Conservation (phyloP, 1,140 invertebrate species). For the honey bee (Apis mellifera) region DNA sequence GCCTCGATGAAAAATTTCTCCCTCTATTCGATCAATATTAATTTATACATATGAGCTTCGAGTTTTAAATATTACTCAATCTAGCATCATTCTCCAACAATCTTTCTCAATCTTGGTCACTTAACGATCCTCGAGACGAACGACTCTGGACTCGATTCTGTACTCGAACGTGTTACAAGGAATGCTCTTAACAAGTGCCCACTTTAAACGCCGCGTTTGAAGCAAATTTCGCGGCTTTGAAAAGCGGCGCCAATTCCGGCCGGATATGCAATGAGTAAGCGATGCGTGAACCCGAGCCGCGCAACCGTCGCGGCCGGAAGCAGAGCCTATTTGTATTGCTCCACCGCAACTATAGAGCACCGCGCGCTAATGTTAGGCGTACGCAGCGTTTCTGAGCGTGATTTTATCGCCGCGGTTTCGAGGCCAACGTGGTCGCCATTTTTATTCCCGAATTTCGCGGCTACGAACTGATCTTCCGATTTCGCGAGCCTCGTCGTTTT, state of each 20-base stretch:
- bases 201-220: conserved; percentile 65
- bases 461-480: not conserved
- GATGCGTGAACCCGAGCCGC: conserved; percentile 66
- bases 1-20: too few relatives aligned
- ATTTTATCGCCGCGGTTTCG: conserved; percentile 22
- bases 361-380: conserved; percentile 54
- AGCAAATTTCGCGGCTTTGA: conserved; percentile 73
- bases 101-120: too few relatives aligned
- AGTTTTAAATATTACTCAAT: too few relatives aligned
- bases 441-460: not conserved
- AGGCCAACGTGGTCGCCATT: not conserved
- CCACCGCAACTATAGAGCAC: conserved; percentile 58
- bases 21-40: too few relatives aligned
- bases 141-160: too few relatives aligned
- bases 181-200: conserved; percentile 14
- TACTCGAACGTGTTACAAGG: too few relatives aligned
- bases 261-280: conserved; percentile 70
- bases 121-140: too few relatives aligned
- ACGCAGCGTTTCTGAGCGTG: conserved; percentile 25
- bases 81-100: too few relatives aligned
- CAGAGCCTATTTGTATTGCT: conserved; percentile 67
- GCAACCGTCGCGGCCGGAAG: conserved; percentile 60
- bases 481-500: not conserved
- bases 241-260: conserved; percentile 63
- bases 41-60: too few relatives aligned